phyloP scores from a whole-genome alignment of 2,888 invertebrate species.

The Acheta domesticus region DNA sequence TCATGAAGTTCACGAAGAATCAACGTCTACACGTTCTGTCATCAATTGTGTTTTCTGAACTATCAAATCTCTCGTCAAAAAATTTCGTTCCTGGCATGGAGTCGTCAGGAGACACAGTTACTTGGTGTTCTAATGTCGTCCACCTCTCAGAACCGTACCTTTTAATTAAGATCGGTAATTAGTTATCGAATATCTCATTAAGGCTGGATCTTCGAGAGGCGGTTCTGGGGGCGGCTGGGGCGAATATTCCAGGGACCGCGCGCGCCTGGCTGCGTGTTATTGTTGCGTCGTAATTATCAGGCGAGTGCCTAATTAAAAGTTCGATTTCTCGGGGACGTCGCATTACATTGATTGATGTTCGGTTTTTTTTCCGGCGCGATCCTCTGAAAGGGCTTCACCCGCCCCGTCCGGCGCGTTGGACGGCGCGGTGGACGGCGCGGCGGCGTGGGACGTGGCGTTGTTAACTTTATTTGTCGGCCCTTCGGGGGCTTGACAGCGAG shows the following conservation, averaged over 20 bases:
- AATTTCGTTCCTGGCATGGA: too few species aligned
- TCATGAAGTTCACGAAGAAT: too few species aligned
- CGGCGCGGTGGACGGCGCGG: not conserved
- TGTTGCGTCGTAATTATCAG: not conserved
- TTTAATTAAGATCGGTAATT: constrained; percentile 10
- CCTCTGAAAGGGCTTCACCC: not conserved
- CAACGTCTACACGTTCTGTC: too few species aligned
- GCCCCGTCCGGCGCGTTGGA: not conserved
- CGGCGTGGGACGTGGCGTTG: not conserved
- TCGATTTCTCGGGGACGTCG: not conserved
- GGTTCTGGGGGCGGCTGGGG: not conserved
- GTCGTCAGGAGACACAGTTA: too few species aligned
- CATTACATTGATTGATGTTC: constrained; percentile 9
- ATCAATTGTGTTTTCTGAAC: too few species aligned
- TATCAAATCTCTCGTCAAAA: too few species aligned
- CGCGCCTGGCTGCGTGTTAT: not conserved
- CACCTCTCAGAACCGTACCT: not conserved
- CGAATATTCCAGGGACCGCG: not conserved
- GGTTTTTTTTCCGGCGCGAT: not conserved
- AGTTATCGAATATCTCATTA: constrained; percentile 9
- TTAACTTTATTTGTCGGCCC: not conserved
- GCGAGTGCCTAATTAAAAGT: constrained; percentile 4
- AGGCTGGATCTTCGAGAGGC: not conserved
- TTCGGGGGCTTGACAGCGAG: not conserved
- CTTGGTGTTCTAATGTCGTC: not conserved